These are phyloP conservation scores for Pyrocephalus nanus DNA, from an alignment of 2,797 vertebrate genomes.

Conservation along the genomic window DNA sequence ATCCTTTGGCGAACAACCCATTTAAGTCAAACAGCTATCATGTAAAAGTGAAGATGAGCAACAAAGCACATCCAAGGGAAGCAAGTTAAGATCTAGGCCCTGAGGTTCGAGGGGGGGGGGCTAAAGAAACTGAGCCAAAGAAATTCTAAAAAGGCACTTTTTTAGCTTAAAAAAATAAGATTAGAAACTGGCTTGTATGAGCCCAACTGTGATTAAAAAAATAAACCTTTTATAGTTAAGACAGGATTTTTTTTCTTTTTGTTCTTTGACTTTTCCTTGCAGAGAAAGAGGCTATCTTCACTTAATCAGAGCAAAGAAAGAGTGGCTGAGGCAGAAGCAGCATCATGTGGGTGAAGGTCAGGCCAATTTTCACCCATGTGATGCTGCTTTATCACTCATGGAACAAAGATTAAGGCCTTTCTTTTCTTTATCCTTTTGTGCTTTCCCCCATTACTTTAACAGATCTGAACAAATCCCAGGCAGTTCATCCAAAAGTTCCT, in stretches of 20 bases:
- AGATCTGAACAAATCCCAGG: constrained; percentile 78
- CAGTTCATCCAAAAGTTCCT: constrained; percentile 79
- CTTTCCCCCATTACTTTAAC: constrained; percentile 79
- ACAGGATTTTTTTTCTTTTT: constrained; percentile 76
- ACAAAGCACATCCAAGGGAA: constrained; percentile 74
- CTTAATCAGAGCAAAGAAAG: constrained; percentile 82
- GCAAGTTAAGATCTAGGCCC: constrained; percentile 73
- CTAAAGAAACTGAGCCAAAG: constrained; percentile 74
- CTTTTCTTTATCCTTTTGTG: constrained; percentile 81
- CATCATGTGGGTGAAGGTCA: constrained; percentile 80
- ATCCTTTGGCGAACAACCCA: constrained; percentile 64
- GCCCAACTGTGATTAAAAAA: constrained; percentile 84
- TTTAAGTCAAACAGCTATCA: constrained; percentile 73
- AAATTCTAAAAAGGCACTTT: constrained; percentile 76
- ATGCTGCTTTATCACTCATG: constrained; percentile 79
- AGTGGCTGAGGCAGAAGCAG: constrained; percentile 76
- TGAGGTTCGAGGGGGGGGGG: not conserved
- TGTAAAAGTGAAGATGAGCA: constrained; percentile 68
- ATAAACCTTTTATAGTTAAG: constrained; percentile 80
- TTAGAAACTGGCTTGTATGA: constrained; percentile 79
- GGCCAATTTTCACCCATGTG: constrained; percentile 81
- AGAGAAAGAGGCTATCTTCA: constrained; percentile 79
- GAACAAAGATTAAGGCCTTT: constrained; percentile 81
- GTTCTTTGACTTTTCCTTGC: constrained; percentile 80
- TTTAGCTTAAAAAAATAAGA: constrained; percentile 76